Evolutionary conservation across 2,797 vertebrate species (phyloP), one percentile per base, ranked within the genome.

Genomic region (Spondyliosoma cantharus): DNA sequence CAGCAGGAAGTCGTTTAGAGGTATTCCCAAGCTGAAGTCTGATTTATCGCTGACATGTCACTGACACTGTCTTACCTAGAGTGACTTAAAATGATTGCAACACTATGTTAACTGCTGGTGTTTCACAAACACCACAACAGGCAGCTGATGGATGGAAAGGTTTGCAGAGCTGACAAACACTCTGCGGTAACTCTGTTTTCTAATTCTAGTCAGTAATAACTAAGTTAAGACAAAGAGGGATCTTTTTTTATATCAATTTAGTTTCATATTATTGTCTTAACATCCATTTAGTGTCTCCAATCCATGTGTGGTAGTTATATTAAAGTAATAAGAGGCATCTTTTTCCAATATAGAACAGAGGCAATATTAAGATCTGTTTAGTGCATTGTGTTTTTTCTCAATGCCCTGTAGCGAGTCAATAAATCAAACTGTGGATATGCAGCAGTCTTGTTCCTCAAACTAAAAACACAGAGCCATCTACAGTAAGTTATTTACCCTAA

Each of bases 1-100:
- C 63, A 67, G 70, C 75, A 69, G 78, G 78, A 84, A 82, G 87
- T 54, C 45, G 70, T 76, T 74, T 17, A 58, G 79, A 82, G 80
- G 74, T 79, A 69, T 89, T 85, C 82, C 87, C 60, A 29, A 29
- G 74, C 76, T 61, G 74, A 11, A 3, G 46, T 50, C 57, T 66
- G 76, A 83, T 78, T 87, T 62, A 81, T 81, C 75, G 74, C 56
- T 0, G n/a, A 74, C 74, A 56, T 57, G 29, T 86, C 49, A 15
- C 81, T 52, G 64, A 80, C 76, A 80, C 16, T 3, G 52, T 78
- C 64, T 80, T 75, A 53, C 68, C 57, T 70, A 16, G 19, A 60
- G 50, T 24, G 66, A 45, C 29, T 75, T 52, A 56, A 48, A 29
- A 29, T 48, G 59, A 78, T 50, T 50, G 59, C 29, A 42, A n/a